Evolutionary conservation across 2,888 invertebrate genomes (phyloP), one percentile per base, ranked within the genome.

Genomic region (Cremastinae sp.): DNA sequence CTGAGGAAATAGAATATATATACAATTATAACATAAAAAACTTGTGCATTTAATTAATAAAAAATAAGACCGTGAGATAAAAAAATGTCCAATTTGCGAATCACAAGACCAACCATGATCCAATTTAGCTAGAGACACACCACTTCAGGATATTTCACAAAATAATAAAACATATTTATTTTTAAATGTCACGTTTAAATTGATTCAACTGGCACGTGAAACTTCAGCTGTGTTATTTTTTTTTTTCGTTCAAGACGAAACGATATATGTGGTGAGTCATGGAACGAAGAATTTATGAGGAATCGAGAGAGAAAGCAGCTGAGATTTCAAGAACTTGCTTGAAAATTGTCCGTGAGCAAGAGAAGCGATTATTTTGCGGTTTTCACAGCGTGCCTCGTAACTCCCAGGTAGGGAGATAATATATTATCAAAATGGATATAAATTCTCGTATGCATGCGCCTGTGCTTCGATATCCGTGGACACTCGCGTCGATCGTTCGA

Each of bases 341-440:
- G 49, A 38, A 38, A 62, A 51, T 51, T 36, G 14, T 70, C 43
- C 53, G 70, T 45, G 61, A 61, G 61, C 36, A 56, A 71, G 28
- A 54, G 53, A 34, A 20, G 64, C 10, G 72, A 34, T 72, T 65
- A 65, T 58, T 72, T 72, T 14, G 18, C 64, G 16, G 59, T 72
- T 64, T 72, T 16, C 49, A 5, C 43, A 34, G 49, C 58, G 54
- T 36, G 51, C 18, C 72, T 72, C 72, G 72, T 72, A 72, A 65
- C 65, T 72, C 72, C 20, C 51, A 41, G 72, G 65, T 65, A 72
- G 64, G 65, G 72, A 72, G 58, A 72, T 72, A 72, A 72, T 65
- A 65, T 72, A 72, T 65, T 59, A 65, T 72, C 38, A 72, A 72
- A 65, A 65, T 72, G 58, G 65, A 72, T 72, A 64, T 72, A 72